phyloP scores from a whole-genome alignment of 2,888 invertebrate genomes.

The Syritta pipiens region DNA sequence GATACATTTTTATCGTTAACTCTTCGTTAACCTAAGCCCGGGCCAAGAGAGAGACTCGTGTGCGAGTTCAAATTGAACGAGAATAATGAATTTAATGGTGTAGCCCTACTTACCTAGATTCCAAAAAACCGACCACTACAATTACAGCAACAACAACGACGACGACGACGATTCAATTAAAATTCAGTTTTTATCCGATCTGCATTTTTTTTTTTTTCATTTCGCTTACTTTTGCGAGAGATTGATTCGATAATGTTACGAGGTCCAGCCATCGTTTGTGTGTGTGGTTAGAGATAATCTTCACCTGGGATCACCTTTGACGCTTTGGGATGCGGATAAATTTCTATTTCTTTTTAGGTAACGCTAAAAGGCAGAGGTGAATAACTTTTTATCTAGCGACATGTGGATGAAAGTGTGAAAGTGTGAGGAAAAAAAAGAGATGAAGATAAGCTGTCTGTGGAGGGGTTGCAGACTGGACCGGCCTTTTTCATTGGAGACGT shows the following conservation, averaged over 20 bases:
- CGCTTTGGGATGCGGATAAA: conserved; percentile 31
- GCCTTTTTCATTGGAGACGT: no score
- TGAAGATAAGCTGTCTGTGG: conserved; percentile 14
- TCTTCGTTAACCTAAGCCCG: conserved; percentile 36
- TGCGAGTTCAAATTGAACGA: conserved; percentile 15
- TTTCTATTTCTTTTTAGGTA: conserved; percentile 10
- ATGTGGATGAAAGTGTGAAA: conserved; percentile 45
- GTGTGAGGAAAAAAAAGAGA: conserved; percentile 16
- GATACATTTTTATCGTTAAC: conserved; percentile 17
- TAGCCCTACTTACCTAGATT: conserved; percentile 62
- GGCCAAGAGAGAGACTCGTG: not conserved
- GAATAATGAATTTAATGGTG: conserved; percentile 54
- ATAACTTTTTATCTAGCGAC: conserved; percentile 8
- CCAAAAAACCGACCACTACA: not conserved
- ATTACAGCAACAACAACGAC: no score
- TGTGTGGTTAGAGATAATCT: not conserved
- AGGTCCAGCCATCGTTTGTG: not conserved
- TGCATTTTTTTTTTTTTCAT: conserved; percentile 27
- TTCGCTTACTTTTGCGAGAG: not conserved
- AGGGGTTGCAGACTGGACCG: no score
- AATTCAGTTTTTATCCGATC: conserved; percentile 53
- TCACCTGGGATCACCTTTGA: not conserved
- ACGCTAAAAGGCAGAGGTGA: conserved; percentile 13
- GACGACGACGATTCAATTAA: conserved; percentile 58
- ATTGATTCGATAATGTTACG: conserved; percentile 10